phyloP scores from a whole-genome alignment of 2,113 vertebrate genomes.

The Callospermophilus lateralis region DNA sequence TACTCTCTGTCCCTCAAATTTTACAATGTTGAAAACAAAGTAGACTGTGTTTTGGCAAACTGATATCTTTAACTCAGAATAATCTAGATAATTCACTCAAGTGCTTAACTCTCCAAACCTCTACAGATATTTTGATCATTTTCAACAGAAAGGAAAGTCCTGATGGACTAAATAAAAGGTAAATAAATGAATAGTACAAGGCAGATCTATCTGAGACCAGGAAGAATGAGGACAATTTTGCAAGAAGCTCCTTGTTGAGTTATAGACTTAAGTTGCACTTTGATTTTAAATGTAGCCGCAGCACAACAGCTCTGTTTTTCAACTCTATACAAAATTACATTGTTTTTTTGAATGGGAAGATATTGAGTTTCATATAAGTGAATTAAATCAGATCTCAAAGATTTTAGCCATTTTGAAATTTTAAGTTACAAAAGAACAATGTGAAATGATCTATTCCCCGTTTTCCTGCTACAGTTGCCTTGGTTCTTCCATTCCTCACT shows the following conservation, averaged over 20 bases:
- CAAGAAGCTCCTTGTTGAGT: not conserved
- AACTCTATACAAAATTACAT: not conserved
- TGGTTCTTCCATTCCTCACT: not conserved
- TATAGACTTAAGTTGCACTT: not conserved
- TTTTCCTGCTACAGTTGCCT: not conserved
- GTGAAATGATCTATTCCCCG: not conserved
- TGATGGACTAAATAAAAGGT: not conserved
- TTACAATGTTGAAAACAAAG: not conserved
- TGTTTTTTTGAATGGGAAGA: not conserved
- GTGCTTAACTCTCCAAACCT: not conserved
- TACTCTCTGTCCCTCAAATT: accelerated
- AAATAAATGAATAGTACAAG: not conserved
- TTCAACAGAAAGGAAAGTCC: not conserved
- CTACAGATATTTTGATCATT: not conserved
- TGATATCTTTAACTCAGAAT: not conserved
- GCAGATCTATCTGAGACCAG: not conserved
- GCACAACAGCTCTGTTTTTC: not conserved
- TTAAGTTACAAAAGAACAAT: not conserved
- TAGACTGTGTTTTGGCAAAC: not conserved
- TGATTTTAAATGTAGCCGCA: not conserved
- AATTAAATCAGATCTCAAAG: not conserved
- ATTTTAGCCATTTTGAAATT: not conserved
- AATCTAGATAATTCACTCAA: not conserved
- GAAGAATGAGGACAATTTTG: not conserved
- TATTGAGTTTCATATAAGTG: not conserved